Base-by-base conservation (phyloP, 1,140 invertebrate genomes). In the Babylonia areolata region DNA sequence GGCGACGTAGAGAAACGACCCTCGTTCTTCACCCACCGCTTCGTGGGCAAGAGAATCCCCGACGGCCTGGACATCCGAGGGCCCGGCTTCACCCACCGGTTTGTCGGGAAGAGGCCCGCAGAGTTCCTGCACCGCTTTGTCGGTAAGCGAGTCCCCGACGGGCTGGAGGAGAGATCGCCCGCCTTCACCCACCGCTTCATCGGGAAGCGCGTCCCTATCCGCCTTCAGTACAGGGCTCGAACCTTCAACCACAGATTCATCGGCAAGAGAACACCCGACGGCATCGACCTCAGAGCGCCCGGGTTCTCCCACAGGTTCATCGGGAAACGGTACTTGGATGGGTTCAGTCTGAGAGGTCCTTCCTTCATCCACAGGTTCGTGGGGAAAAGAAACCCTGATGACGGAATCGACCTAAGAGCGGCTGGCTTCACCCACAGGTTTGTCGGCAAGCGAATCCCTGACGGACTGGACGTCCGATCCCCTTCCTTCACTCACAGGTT, bases 191-290 rank as follows among this genome's bases (percentile, higher is more conserved):
- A 88, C 31, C 69, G 84, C 5, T 88, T 88, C 69, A 81, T 88
- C 35, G 87, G 87, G 2, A 88, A 88, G 58, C 77, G 87, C 33
- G 35, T 37, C 9, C 75, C 81, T 20, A 3, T 31, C 12, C 75
- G 77, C 20, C 42, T 78, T 2, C 46, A 69, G 54, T 33, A 35
- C 35, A 33, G 81, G 12, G 51, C 81, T 12, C 51, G 54, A 0
- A 35, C 71, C 31, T 88, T 88, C 83, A 33, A 42, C 23, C 85
- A 88, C 80, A 69, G 69, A 11, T 88, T 88, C 84, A 82, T 88
- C 1, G 87, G 87, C 1, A 88, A 88, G 73, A 75, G 87, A 40
- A 33, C 31, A 31, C 37, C 77, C 5, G 71, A 84, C 40, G 86
- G 39, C 2, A 54, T 58, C 5, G 77, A 77, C 3, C 23, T 54